These are phyloP conservation scores for Gobiocypris rarus DNA, from an alignment of 2,113 vertebrate species.

Conservation along the genomic window DNA sequence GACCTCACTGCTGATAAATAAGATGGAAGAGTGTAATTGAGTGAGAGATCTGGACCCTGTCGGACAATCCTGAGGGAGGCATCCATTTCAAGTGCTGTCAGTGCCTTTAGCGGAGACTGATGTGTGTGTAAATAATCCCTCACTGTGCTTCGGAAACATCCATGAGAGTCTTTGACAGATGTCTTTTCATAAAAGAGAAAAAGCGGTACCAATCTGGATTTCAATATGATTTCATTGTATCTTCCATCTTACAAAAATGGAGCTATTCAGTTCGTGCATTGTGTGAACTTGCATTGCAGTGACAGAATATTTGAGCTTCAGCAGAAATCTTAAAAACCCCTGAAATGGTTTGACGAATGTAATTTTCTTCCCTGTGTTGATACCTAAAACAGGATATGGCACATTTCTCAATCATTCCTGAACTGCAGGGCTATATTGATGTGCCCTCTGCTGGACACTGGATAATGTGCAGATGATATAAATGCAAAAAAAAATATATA, in stretches of 20 bases:
- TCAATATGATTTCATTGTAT: not conserved
- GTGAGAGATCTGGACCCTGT: not conserved
- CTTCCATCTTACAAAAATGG: not conserved
- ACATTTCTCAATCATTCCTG: not conserved
- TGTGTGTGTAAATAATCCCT: slow-evolving; percentile 49
- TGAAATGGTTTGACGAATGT: not conserved
- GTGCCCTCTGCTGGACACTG: slow-evolving; percentile 12
- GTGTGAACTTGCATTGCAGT: not conserved
- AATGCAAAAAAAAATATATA: not conserved
- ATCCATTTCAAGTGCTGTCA: slow-evolving; percentile 62
- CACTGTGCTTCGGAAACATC: not conserved
- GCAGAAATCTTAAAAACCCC: not conserved
- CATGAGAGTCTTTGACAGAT: not conserved
- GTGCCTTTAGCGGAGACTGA: slow-evolving; percentile 48
- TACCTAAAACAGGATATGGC: no score
- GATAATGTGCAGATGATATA: not conserved
- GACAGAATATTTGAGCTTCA: not conserved
- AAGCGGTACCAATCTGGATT: not conserved
- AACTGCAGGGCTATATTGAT: not conserved
- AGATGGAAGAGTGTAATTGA: slow-evolving; percentile 6
- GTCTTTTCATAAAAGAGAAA: not conserved
- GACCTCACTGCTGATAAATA: not conserved
- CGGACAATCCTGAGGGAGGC: slow-evolving; percentile 56
- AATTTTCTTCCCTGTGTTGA: not conserved
- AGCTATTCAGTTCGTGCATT: not conserved